Conservation (phyloP, 2,888 invertebrate genomes). For the Tenthredo mesomela region DNA sequence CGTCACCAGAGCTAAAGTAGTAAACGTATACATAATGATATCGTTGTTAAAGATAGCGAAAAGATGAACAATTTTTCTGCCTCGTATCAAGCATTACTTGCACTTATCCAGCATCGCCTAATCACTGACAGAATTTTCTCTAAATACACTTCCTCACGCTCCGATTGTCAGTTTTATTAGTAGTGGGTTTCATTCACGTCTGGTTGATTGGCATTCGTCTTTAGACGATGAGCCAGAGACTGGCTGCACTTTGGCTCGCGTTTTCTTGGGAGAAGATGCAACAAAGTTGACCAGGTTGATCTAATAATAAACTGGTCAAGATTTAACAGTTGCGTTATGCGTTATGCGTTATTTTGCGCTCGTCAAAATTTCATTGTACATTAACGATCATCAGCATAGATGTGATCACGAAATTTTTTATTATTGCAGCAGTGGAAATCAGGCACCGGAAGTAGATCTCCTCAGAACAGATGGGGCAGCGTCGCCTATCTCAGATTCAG, state of each 20-base stretch:
- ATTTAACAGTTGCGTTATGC: neutral
- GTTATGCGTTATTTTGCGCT: neutral
- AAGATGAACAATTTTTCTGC: neutral
- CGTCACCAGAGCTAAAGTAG: neutral
- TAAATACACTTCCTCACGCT: neutral
- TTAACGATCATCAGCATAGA: neutral
- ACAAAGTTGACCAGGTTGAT: conserved; percentile 22
- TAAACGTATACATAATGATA: neutral
- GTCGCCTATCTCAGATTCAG: conserved; percentile 60
- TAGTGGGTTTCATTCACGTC: conserved; percentile 10
- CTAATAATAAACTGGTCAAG: conserved; percentile 31
- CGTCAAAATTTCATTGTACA: neutral
- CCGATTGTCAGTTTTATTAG: neutral
- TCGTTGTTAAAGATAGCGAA: neutral
- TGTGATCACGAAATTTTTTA: neutral
- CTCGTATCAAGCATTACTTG: neutral
- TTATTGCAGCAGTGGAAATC: conserved; percentile 61
- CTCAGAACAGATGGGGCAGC: conserved; percentile 58
- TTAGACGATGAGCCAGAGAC: conserved; percentile 10
- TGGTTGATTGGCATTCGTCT: conserved; percentile 11
- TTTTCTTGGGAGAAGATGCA: neutral
- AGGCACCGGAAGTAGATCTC: conserved; percentile 54
- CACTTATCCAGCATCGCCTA: neutral
- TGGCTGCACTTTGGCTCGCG: conserved; percentile 13
- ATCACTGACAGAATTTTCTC: too few species aligned